Evolutionary conservation across 2,113 vertebrate genomes (phyloP).

Genomic region (Oxyruncus cristatus): DNA sequence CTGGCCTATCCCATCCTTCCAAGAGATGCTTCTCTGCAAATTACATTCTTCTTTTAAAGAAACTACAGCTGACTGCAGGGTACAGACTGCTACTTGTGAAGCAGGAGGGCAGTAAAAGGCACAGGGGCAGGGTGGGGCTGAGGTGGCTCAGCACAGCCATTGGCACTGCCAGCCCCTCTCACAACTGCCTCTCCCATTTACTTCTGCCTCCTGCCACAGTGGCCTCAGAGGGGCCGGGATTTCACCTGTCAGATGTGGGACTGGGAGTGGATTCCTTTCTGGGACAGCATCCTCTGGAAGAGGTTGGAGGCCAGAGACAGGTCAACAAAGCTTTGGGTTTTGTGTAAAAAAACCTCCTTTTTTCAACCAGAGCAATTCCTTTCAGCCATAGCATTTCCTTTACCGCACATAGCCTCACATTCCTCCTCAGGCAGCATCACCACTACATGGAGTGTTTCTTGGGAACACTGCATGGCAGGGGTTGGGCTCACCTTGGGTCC

Average conservation of each 20-base stretch:
- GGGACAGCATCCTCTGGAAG: not conserved
- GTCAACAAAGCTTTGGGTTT: not conserved
- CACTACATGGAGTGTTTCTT: accelerated
- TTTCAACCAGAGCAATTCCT: not conserved
- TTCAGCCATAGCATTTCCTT: not conserved
- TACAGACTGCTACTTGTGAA: not conserved
- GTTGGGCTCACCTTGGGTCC: conserved; percentile 84
- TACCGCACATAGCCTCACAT: accelerated
- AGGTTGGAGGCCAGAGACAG: not conserved
- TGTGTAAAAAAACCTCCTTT: not conserved
- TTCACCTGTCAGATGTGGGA: not conserved
- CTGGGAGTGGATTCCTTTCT: accelerated
- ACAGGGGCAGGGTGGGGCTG: not conserved
- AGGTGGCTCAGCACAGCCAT: not conserved
- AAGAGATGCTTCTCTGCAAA: not conserved
- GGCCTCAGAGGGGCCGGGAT: not conserved
- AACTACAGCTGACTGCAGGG: not conserved
- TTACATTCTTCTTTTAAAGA: not conserved
- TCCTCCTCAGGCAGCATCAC: accelerated
- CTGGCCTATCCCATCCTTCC: not conserved
- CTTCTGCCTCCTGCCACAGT: not conserved
- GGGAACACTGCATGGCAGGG: not conserved
- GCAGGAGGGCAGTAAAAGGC: not conserved
- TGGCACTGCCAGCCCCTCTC: not conserved
- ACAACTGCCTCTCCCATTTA: not conserved